These are phyloP conservation scores for Cyprinodon brontotheroides DNA, from an alignment of 2,113 vertebrate species.

Conservation along the genomic window DNA sequence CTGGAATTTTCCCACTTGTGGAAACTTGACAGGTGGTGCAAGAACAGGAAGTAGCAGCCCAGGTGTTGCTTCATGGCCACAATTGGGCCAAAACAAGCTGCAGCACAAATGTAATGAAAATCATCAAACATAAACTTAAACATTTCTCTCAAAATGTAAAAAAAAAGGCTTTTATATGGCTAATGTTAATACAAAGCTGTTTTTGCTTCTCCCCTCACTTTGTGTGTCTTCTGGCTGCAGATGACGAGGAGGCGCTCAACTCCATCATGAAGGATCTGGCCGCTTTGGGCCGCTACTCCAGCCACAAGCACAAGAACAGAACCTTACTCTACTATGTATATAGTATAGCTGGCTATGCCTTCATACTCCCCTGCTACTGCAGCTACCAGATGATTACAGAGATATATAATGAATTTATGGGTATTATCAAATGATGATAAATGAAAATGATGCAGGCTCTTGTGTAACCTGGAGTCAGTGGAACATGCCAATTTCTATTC, in stretches of 20 bases:
- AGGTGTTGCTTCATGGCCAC: constrained; percentile 27
- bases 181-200: not conserved
- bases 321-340: constrained; percentile 83
- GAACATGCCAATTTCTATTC: not conserved
- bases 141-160: not conserved
- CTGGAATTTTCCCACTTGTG: constrained; percentile 23
- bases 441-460: not conserved
- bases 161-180: not conserved
- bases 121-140: not conserved
- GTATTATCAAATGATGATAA: no score
- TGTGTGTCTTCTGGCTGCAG: constrained; percentile 65
- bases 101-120: not conserved
- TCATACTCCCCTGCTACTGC: not conserved
- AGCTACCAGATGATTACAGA: not conserved
- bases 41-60: constrained; percentile 51
- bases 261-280: constrained; percentile 95
- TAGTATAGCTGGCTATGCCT: not conserved
- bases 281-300: constrained; percentile 85
- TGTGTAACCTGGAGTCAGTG: not conserved
- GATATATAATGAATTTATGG: no score
- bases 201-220: not conserved
- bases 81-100: not conserved
- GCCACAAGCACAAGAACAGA: constrained; percentile 84
- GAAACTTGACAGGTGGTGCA: constrained; percentile 32
- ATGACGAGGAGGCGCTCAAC: constrained; percentile 90